Evolutionary conservation across 2,113 vertebrate genomes (phyloP), one percentile per base, ranked within the genome.

Genomic region (Passer montanus): DNA sequence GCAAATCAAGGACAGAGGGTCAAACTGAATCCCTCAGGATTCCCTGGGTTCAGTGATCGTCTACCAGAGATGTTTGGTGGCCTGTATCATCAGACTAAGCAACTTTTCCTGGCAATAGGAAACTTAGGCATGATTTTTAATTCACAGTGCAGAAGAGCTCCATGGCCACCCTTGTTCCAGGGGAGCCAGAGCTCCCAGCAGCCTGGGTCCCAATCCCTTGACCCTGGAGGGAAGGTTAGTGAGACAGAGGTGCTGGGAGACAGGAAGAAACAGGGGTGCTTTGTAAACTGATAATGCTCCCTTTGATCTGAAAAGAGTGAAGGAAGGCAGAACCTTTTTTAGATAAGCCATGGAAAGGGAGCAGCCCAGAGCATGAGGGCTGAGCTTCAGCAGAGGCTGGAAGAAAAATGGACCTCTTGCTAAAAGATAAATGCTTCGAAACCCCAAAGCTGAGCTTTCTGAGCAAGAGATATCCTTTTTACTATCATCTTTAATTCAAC

Each of bases 261-360:
- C 53, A 74, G 84, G 55, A 93, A 92, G 64, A 56, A 77, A 49
- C 1, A 1, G 50, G 62, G 49, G 55, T 97, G 97, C 97, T 97
- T 94, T 97, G 84, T 90, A 96, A 94, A 80, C 44, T 3, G 95
- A 96, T 95, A 95, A 62, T 28, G 58, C 67, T 86, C 50, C 37
- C 81, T 97, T 97, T 97, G 95, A 97, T 97, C 88, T 94, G 70
- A 85, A 67, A 82, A 77, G 69, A 91, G 84, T 96, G 87, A 97
- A 91, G 64, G 82, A 87, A 97, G 88, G 68, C 91, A 97, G 96
- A 90, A 74, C 1, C 23, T 69, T 92, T 94, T 88, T 44, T 66
- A 91, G 94, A 97, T 95, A 97, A 96, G 66, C 41, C 17, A 7
- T 59, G 75, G 43, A 86, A 84, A 90, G 20, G 72, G 62, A 92